Conservation (phyloP, 2,888 invertebrate species). For the Aspidiotus rigidus region DNA sequence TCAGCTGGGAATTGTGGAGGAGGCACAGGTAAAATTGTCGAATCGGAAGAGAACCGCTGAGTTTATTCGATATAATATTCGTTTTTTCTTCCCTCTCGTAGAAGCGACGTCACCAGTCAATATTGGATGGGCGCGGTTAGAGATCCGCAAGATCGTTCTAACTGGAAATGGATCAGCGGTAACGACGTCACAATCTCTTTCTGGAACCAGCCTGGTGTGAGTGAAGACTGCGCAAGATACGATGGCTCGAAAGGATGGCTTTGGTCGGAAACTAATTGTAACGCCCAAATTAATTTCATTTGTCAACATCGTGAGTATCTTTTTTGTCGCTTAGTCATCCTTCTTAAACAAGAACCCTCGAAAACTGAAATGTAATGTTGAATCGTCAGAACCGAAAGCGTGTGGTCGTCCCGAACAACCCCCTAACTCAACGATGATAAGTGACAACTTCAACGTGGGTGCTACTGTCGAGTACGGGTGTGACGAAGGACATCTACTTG, state of each 20-base stretch:
- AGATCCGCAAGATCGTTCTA: constrained; percentile 64
- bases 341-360: neutral
- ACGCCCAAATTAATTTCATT: constrained; percentile 73
- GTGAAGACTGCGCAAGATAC: constrained; percentile 77
- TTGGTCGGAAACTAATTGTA: constrained; percentile 87
- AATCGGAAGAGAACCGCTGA: neutral
- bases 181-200: constrained; percentile 82
- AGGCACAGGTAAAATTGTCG: constrained; percentile 50
- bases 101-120: constrained; percentile 81
- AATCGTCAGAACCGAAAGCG: constrained; percentile 65
- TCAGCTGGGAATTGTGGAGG: constrained; percentile 89
- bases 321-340: neutral
- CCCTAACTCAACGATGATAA: constrained; percentile 79
- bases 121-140: constrained; percentile 91
- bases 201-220: constrained; percentile 78
- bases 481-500: constrained; percentile 73
- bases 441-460: constrained; percentile 69
- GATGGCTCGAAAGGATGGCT: constrained; percentile 91
- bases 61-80: neutral
- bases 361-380: neutral
- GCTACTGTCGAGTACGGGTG: constrained; percentile 75
- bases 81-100: constrained; percentile 40
- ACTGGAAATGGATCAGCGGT: constrained; percentile 86
- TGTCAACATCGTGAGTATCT: constrained; percentile 79
- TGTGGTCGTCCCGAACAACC: constrained; percentile 89